These are phyloP conservation scores for Aethes cnicana DNA, from an alignment of 2,888 invertebrate species.

Conservation along the genomic window DNA sequence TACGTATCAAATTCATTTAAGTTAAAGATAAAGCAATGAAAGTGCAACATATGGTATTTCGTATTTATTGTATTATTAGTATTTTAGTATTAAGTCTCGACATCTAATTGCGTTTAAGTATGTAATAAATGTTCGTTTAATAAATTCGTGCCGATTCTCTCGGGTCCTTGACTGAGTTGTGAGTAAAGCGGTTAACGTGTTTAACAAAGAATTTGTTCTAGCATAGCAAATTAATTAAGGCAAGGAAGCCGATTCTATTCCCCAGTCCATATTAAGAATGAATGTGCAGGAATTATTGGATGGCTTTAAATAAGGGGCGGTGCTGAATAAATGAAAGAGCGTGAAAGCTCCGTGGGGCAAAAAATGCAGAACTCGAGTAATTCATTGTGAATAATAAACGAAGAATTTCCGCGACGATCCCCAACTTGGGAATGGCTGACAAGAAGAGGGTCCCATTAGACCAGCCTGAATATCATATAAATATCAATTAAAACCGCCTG, in stretches of 20 bases:
- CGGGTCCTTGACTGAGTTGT: slow-evolving; percentile 12
- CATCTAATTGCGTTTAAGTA: no score
- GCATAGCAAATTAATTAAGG: slow-evolving; percentile 32
- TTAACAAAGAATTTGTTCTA: slow-evolving; percentile 18
- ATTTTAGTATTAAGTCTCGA: no score
- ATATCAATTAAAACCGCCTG: slow-evolving; percentile 44
- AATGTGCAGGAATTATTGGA: slow-evolving; percentile 52
- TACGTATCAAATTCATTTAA: no score
- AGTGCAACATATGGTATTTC: no score
- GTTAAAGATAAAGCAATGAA: no score
- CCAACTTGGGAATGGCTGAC: slow-evolving; percentile 49
- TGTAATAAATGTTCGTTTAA: no score
- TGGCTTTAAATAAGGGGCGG: slow-evolving; percentile 54
- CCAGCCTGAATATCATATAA: slow-evolving; percentile 49
- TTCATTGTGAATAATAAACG: slow-evolving; percentile 75
- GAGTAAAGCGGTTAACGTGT: no score
- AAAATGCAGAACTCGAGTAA: slow-evolving; percentile 67
- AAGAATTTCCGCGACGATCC: slow-evolving; percentile 54
- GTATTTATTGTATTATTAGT: no score
- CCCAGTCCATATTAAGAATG: slow-evolving; percentile 42
- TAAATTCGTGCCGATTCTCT: slow-evolving; percentile 2
- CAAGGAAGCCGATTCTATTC: slow-evolving; percentile 36
- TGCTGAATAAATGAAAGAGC: slow-evolving; percentile 68
- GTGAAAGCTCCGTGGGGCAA: slow-evolving; percentile 60
- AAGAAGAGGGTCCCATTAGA: slow-evolving; percentile 48